These are phyloP conservation scores for Apodemus sylvaticus DNA, from an alignment of 2,113 vertebrate genomes.

Conservation along the genomic window DNA sequence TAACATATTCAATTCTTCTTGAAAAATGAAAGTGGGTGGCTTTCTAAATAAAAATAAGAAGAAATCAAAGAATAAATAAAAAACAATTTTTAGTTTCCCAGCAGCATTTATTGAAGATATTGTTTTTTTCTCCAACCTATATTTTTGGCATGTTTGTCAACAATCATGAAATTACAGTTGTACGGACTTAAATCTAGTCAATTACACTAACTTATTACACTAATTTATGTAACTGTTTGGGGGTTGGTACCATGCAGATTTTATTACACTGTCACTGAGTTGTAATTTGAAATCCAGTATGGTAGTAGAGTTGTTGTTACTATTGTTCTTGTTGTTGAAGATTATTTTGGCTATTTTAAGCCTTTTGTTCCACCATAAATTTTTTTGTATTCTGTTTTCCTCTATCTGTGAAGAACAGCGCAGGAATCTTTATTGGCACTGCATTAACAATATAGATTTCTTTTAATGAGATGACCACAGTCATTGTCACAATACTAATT, in stretches of 20 bases:
- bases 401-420: neutral
- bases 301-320: neutral
- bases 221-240: neutral
- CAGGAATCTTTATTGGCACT: neutral
- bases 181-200: neutral
- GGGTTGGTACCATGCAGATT: neutral
- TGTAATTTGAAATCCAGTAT: neutral
- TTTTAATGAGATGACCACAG: neutral
- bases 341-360: neutral
- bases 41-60: neutral
- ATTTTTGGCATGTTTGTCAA: neutral
- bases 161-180: neutral
- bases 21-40: neutral
- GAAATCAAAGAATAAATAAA: no score
- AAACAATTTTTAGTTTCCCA: neutral
- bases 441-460: neutral
- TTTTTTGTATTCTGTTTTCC: neutral
- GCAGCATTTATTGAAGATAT: neutral
- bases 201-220: neutral
- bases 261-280: neutral
- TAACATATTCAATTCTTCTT: neutral
- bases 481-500: neutral
- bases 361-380: neutral
- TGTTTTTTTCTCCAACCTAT: neutral
- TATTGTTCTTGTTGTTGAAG: neutral